Evolutionary conservation across 2,888 invertebrate species (phyloP).

Genomic region (Agrypnus murinus): DNA sequence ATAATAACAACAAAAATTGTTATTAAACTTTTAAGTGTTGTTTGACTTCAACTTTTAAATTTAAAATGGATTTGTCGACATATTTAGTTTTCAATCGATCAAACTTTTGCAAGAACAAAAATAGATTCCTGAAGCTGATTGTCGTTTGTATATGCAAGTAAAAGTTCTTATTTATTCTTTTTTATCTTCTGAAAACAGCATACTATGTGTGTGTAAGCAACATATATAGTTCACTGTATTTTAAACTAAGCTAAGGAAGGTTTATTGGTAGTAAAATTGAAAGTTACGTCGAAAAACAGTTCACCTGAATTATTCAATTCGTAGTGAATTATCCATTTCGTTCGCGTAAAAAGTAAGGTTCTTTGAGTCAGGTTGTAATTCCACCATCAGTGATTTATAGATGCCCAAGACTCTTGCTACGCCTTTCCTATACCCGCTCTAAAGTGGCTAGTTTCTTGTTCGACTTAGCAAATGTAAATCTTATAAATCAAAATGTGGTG

Average conservation of each 20-base stretch:
- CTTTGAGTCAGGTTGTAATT: conserved; percentile 34
- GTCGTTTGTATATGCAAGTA: too few species aligned
- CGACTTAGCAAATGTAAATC: conserved; percentile 5
- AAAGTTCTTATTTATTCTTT: too few species aligned
- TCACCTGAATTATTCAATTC: conserved; percentile 42
- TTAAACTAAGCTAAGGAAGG: neutral
- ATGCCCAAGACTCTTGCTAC: conserved; percentile 16
- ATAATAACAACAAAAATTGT: neutral
- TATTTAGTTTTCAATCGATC: neutral
- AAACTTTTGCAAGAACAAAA: neutral
- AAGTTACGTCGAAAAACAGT: conserved; percentile 36
- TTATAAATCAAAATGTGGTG: neutral
- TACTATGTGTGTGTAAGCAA: too few species aligned
- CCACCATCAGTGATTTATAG: conserved; percentile 39
- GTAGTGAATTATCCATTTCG: conserved; percentile 32
- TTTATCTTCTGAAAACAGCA: too few species aligned
- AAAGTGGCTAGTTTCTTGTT: conserved; percentile 27
- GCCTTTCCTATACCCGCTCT: conserved; percentile 33
- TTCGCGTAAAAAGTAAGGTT: conserved; percentile 24
- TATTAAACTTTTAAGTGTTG: conserved; percentile 1
- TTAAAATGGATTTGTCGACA: too few species aligned
- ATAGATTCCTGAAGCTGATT: neutral
- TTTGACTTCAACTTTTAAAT: too few species aligned
- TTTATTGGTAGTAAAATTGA: conserved; percentile 23
- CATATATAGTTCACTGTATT: too few species aligned